Conservation (phyloP, 2,888 invertebrate species). For the Eristalinus sepulchralis region DNA sequence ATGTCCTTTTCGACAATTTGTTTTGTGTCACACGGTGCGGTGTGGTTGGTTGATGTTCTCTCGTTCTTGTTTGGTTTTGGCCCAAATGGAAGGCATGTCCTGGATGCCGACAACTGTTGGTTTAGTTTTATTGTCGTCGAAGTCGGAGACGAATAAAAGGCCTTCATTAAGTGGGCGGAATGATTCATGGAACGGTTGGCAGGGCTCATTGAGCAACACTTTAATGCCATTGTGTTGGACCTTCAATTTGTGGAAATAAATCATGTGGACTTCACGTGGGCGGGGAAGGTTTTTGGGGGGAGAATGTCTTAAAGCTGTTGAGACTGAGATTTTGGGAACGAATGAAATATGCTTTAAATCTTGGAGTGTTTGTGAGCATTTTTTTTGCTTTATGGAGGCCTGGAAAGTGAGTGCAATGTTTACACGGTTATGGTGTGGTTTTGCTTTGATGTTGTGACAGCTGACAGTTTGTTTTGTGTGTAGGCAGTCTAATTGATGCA, state of each 20-base stretch:
- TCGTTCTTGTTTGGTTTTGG: not conserved
- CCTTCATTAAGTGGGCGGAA: not conserved
- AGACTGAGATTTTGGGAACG: too few species aligned
- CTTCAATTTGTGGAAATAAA: not conserved
- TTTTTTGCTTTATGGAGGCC: too few species aligned
- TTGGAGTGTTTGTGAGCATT: too few species aligned
- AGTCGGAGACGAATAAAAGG: not conserved
- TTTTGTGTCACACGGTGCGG: not conserved
- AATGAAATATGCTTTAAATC: too few species aligned
- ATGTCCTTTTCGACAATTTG: not conserved
- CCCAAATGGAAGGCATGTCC: not conserved
- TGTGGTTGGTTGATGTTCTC: not conserved
- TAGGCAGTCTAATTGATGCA: too few species aligned
- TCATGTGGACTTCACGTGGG: not conserved
- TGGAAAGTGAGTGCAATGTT: too few species aligned
- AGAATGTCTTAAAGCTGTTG: too few species aligned
- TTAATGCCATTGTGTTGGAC: not conserved
- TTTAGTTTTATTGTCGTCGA: not conserved
- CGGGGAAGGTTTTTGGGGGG: not conserved
- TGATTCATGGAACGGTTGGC: not conserved
- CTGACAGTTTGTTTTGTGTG: too few species aligned
- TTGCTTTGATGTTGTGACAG: too few species aligned
- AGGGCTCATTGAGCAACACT: not conserved
- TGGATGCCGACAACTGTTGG: not conserved
- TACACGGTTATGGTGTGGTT: too few species aligned